Percentiles rank a stretch among this genome's conserved stretches.
Conservation (phyloP, 1,140 invertebrate species). For the Drosophila setifemur region DNA sequence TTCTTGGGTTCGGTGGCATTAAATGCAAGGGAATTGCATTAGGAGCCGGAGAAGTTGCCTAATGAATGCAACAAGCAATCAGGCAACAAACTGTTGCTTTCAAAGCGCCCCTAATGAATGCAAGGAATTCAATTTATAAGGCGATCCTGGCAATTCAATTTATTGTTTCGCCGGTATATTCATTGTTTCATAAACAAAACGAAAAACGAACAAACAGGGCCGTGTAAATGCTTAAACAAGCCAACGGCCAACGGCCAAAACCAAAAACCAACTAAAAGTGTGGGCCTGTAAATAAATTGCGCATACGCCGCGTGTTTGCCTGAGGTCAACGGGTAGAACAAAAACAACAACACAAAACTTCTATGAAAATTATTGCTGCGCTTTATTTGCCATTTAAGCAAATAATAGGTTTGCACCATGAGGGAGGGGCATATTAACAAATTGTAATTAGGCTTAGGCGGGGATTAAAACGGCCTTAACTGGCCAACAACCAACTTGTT, state of each 20-base stretch:
- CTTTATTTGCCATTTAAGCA: slow-evolving; percentile 62
- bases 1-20: slow-evolving; percentile 33
- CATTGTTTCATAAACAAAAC: no score
- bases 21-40: slow-evolving; percentile 62
- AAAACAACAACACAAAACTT: slow-evolving; percentile 47
- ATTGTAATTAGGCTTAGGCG: slow-evolving; percentile 69
- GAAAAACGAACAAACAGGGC: slow-evolving; percentile 4
- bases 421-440: slow-evolving; percentile 37
- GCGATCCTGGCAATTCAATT: no score
- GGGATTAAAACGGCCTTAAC: slow-evolving; percentile 35
- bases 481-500: slow-evolving; percentile 40
- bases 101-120: slow-evolving; percentile 30
- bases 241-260: slow-evolving; percentile 28
- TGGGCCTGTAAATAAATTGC: slow-evolving; percentile 59
- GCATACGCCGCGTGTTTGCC: slow-evolving; percentile 57
- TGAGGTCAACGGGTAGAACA: slow-evolving; percentile 28
- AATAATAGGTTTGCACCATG: neutral
- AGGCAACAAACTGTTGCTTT: slow-evolving; percentile 59
- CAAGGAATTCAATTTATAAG: slow-evolving; percentile 41
- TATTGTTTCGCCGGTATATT: neutral
- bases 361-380: slow-evolving; percentile 64
- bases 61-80: slow-evolving; percentile 61
- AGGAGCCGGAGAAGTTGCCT: slow-evolving; percentile 34
- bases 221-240: slow-evolving; percentile 59
- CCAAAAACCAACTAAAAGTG: slow-evolving; percentile 21